Evolutionary conservation across 1,140 invertebrate species (phyloP), one percentile per base, ranked within the genome.

Genomic region (Papilio glaucus): DNA sequence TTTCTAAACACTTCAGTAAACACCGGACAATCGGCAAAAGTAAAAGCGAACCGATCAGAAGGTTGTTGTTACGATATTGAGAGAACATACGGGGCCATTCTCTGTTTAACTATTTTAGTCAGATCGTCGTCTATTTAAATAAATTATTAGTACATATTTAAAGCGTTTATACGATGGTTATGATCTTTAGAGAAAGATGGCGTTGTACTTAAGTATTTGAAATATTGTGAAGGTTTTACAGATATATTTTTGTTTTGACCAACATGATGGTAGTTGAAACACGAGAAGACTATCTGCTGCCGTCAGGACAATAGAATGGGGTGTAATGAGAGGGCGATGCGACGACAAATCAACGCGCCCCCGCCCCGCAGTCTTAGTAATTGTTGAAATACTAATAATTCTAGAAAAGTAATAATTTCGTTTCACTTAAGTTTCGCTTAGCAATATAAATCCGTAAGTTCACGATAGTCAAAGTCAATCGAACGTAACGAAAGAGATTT

Each of bases 31-130:
- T 15, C n/a, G 15, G 61, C 61, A 62, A 62, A 33, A 62, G 61
- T 62, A 62, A 62, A 62, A 62, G 61, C 29, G 45, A 53, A 53
- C 12, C 13, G n/a, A 38, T 38, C 33, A 15, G 29, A 62, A 62
- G 61, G 61, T 62, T 62, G n/a, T 62, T 62, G 8, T 62, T 62
- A 62, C 33, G 29, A 9, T 62, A 62, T 8, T 4, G 1, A 4
- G 2, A 38, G 33, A 62, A 62, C 61, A 38, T 9, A 62, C 29
- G 61, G 61, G 1, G 12, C 10, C 21, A 29, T 60, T 60, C 26
- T 60, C 10, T 60, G 24, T 60, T 60, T 29, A 15, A 42, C 41
- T 13, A 42, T 15, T 15, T 9, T 42, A 15, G 41, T 15, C 8
- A 42, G 29, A 33, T 3, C 2, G 29, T 49, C 18, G 18, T 21